Evolutionary conservation across 2,113 vertebrate species (phyloP), one percentile per base, ranked within the genome.

Genomic region (Trinectes maculatus): DNA sequence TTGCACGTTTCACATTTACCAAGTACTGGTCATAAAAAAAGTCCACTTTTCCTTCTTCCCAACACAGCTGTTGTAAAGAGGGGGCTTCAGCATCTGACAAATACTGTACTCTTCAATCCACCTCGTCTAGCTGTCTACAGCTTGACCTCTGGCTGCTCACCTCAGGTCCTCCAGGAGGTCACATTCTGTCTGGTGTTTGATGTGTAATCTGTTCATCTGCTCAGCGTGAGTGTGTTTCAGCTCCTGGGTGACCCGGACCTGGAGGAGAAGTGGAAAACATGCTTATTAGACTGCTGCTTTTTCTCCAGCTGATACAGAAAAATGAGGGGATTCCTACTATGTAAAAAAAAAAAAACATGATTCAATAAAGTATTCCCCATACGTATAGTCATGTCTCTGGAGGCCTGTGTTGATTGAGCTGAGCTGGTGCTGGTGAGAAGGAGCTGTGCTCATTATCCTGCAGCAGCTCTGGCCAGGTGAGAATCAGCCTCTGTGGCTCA

Each of bases 101-200:
- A n/a, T n/a, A n/a, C n/a, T n/a, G n/a, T 0, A 51, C 10, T 59
- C 34, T 33, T 26, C 5, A 16, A 8, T 37, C 18, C 15, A 62
- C 2, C 7, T 5, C 0, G 1, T 42, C 11, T 3, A 36, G 13
- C 8, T 16, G 8, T 6, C 47, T 22, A 12, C 53, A 47, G 24
- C 13, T 55, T 2, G 55, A 15, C 48, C 26, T 83, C 34, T 6
- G 68, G 29, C 74, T 61, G 52, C 93, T 94, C 92, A 99, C 97
- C 97, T 98, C 90, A 99, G 94, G 82, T 99, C 97, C 81, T 99
- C 97, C 62, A 99, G 94, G 57, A 98, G 95, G 76, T 99, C 97
- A 87, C 95, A 98, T 89, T 99, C 96, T 70, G 95, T 92, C 88
- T 99, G 97, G 86, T 99, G 96, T 85, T 99, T 98, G 86, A 95